Percentiles rank a stretch among this genome's conserved stretches.
These are phyloP conservation scores for Parnassius smintheus DNA, from an alignment of 2,888 invertebrate genomes.

Conservation along the genomic window DNA sequence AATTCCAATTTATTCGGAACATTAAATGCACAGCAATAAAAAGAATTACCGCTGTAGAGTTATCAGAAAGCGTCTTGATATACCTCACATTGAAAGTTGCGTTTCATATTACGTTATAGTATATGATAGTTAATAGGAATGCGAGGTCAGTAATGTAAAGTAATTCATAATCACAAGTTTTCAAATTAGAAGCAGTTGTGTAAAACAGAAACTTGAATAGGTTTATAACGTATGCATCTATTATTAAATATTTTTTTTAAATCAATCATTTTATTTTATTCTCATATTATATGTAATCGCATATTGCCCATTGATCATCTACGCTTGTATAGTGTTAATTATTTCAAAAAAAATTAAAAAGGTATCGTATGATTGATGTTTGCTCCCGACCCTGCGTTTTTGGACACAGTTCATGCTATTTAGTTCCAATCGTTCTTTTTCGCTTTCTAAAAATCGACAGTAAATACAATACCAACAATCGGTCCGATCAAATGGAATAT, in stretches of 20 bases:
- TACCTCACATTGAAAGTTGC: constrained; percentile 43
- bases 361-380: constrained; percentile 69
- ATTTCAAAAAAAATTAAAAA: constrained; percentile 54
- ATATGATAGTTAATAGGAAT: no score
- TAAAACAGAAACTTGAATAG: no score
- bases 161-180: no score
- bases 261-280: background rate
- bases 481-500: constrained; percentile 80
- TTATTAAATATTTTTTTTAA: no score
- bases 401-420: constrained; percentile 27
- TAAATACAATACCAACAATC: constrained; percentile 79
- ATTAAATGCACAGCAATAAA: constrained; percentile 55
- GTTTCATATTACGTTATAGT: constrained; percentile 38
- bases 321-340: constrained; percentile 50
- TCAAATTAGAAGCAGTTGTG: no score
- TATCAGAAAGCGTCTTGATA: constrained; percentile 55
- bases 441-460: constrained; percentile 70
- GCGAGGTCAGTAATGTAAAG: background rate
- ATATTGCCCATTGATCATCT: constrained; percentile 59
- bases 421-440: constrained; percentile 41
- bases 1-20: constrained; percentile 68
- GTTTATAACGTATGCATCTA: no score
- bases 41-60: constrained; percentile 44
- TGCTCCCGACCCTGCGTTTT: constrained; percentile 52
- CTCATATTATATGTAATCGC: background rate